A percentile compares a stretch with the other conserved stretches of the same genome.
Conservation (phyloP, 2,797 vertebrate species). For the Liasis olivaceus region DNA sequence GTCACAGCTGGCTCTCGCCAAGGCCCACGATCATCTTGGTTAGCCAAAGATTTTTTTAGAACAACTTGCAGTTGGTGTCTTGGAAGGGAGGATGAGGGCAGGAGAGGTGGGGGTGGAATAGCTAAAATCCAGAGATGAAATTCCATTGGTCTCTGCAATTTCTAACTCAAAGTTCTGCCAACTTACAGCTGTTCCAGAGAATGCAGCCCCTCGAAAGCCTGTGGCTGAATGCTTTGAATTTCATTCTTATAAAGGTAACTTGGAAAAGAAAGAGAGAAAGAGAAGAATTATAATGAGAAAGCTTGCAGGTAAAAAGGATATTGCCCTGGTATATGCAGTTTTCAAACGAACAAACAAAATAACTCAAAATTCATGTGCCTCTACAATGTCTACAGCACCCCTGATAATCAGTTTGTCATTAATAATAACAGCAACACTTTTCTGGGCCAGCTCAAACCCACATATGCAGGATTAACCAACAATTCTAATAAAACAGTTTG, state of each 20-base stretch:
- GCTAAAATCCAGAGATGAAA: background rate
- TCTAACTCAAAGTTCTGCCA: background rate
- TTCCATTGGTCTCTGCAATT: background rate
- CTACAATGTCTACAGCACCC: background rate
- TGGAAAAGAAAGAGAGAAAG: conserved; percentile 25
- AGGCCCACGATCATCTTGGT: background rate
- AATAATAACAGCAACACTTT: no score
- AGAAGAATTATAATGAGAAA: background rate
- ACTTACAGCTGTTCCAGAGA: conserved; percentile 78
- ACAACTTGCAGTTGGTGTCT: background rate
- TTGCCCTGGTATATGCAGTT: background rate
- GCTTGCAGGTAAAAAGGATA: background rate
- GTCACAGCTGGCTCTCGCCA: background rate
- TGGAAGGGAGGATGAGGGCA: background rate
- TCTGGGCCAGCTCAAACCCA: background rate
- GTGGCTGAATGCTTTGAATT: conserved; percentile 71
- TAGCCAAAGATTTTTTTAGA: background rate
- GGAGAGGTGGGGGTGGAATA: background rate
- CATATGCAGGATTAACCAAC: background rate
- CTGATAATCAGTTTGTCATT: no score
- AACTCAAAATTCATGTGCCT: background rate
- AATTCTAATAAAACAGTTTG: background rate
- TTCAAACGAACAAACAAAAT: background rate
- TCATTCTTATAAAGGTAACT: conserved; percentile 78
- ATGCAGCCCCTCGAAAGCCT: conserved; percentile 62